Evolutionary conservation across 2,888 invertebrate genomes (phyloP).

Genomic region (Ornithoptera alexandrae): DNA sequence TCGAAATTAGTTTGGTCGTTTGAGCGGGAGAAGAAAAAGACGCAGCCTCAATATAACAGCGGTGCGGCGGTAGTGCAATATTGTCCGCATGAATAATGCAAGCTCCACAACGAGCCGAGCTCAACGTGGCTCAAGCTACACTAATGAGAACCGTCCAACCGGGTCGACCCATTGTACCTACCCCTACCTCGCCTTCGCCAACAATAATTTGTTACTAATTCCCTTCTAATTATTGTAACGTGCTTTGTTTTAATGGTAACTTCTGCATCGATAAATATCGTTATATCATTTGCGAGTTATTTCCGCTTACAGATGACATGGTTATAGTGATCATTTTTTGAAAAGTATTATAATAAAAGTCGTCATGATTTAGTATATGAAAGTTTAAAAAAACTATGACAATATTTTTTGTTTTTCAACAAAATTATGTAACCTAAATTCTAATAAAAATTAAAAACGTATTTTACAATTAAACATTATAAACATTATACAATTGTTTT

Average conservation of each 20-base stretch:
- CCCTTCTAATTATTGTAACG: constrained; percentile 67
- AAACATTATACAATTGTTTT: no score
- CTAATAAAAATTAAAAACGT: no score
- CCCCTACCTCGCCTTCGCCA: constrained; percentile 53
- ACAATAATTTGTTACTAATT: constrained; percentile 76
- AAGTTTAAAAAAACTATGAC: no score
- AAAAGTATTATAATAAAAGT: no score
- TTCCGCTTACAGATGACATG: background rate
- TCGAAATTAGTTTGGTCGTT: constrained; percentile 50
- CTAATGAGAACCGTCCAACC: constrained; percentile 73
- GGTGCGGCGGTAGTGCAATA: constrained; percentile 61
- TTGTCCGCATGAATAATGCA: constrained; percentile 78
- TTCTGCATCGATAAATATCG: constrained; percentile 22
- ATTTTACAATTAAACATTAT: no score
- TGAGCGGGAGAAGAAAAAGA: constrained; percentile 49
- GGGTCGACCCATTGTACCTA: constrained; percentile 55
- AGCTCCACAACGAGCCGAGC: constrained; percentile 53
- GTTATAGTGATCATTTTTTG: background rate
- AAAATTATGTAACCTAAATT: no score
- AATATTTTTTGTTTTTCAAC: no score
- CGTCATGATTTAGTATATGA: no score
- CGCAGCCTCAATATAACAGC: constrained; percentile 28
- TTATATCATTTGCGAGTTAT: background rate
- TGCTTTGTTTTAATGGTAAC: constrained; percentile 40
- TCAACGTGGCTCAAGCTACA: constrained; percentile 59